These are phyloP conservation scores for Agriotes lineatus DNA, from an alignment of 2,888 invertebrate genomes.

Conservation along the genomic window DNA sequence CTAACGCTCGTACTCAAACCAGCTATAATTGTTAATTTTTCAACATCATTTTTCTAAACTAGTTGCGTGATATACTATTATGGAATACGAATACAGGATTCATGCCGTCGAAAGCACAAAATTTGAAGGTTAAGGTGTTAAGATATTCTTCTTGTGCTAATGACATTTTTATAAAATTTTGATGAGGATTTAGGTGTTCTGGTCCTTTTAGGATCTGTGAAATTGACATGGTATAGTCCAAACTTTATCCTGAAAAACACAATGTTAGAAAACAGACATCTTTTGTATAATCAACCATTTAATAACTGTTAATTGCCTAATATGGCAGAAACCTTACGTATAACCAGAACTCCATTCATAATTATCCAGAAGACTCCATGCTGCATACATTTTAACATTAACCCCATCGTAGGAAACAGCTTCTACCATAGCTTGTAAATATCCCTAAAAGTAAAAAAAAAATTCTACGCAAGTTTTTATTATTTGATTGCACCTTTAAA, in stretches of 20 bases:
- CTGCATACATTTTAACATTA: constrained; percentile 75
- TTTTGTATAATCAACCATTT: too few relatives aligned
- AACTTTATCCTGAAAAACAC: constrained; percentile 71
- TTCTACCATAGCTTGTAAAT: constrained; percentile 66
- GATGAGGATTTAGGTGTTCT: constrained; percentile 76
- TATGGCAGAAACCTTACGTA: constrained; percentile 68
- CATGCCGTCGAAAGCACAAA: too few relatives aligned
- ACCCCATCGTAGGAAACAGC: constrained; percentile 71
- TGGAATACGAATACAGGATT: too few relatives aligned
- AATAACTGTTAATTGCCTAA: too few relatives aligned
- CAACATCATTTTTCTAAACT: too few relatives aligned
- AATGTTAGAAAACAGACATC: too few relatives aligned
- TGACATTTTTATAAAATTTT: constrained; percentile 69
- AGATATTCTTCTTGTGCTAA: constrained; percentile 64
- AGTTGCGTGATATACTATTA: too few relatives aligned
- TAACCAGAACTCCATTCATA: constrained; percentile 85
- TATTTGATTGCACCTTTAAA: too few relatives aligned
- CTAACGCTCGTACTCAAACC: too few relatives aligned
- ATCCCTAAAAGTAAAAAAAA: constrained; percentile 57
- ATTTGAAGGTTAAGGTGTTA: too few relatives aligned
- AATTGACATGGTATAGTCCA: constrained; percentile 79
- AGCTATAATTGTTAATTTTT: too few relatives aligned
- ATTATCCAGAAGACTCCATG: constrained; percentile 86
- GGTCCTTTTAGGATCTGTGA: constrained; percentile 69
- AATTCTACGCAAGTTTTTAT: too few relatives aligned